Conservation (phyloP, 1,140 invertebrate species). For the Caenorhabditis latens region DNA sequence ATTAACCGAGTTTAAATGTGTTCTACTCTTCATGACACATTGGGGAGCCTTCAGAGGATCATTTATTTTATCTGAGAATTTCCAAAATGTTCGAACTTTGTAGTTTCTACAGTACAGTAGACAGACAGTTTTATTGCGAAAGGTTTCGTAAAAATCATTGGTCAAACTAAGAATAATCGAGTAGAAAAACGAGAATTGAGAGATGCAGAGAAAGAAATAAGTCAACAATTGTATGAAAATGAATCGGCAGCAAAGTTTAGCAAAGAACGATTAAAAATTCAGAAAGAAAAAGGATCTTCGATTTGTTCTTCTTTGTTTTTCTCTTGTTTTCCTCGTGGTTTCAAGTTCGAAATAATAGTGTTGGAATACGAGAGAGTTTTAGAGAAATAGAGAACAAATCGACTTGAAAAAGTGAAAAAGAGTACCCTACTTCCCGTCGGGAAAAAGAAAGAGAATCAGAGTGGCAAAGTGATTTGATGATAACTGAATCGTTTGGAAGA, state of each 20-base stretch:
- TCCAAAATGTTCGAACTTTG: no score
- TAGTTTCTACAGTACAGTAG: not conserved
- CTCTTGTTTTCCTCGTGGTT: constrained; percentile 32
- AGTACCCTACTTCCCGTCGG: constrained; percentile 3
- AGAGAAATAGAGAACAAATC: constrained; percentile 24
- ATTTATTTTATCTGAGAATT: no score
- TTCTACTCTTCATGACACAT: no score
- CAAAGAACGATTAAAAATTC: constrained; percentile 47
- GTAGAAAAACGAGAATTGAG: not conserved
- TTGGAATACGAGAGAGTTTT: not conserved
- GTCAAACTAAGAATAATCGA: constrained; percentile 26
- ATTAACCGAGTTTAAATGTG: no score
- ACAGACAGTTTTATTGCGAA: constrained; percentile 29
- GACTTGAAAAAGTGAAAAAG: constrained; percentile 5
- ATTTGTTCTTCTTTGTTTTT: not conserved
- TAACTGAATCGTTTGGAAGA: not conserved
- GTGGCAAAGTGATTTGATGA: not conserved
- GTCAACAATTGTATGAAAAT: constrained; percentile 10
- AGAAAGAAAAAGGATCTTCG: constrained; percentile 12
- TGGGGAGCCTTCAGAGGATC: no score
- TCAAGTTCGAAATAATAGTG: not conserved
- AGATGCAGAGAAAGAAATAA: constrained; percentile 32
- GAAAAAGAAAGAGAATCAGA: constrained; percentile 16
- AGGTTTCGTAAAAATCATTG: constrained; percentile 16
- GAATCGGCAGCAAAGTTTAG: not conserved